Conservation (phyloP, 2,888 invertebrate genomes). For the Anorthoa munda region DNA sequence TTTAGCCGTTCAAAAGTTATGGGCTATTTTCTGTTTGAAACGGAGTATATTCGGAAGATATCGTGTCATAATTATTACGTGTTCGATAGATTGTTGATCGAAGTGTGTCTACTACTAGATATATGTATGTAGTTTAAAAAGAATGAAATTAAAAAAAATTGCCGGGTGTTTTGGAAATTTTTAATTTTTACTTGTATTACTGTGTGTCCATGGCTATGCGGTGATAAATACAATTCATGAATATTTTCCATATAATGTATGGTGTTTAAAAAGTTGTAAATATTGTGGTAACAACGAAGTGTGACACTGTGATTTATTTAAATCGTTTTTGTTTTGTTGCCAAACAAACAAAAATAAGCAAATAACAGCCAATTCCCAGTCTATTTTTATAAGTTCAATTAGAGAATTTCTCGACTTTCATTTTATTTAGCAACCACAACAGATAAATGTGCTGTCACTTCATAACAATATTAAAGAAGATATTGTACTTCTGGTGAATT, state of each 20-base stretch:
- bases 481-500: not conserved
- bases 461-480: not conserved
- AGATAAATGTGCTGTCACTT: constrained; percentile 5
- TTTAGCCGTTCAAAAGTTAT: no score
- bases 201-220: not conserved
- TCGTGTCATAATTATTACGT: no score
- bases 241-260: constrained; percentile 2
- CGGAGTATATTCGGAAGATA: no score
- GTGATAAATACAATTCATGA: not conserved
- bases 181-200: no score
- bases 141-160: no score
- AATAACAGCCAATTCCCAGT: constrained; percentile 1
- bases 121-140: no score
- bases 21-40: no score
- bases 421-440: constrained; percentile 13
- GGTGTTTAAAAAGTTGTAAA: not conserved
- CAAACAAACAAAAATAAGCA: constrained; percentile 30
- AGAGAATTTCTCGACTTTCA: constrained; percentile 14
- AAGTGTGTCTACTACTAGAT: no score
- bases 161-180: no score
- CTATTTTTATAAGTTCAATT: constrained; percentile 22
- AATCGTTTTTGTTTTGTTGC: constrained; percentile 36
- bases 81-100: no score
- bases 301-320: not conserved
- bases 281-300: constrained; percentile 1